A percentile compares a stretch with the other conserved stretches of the same genome.
These are phyloP conservation scores for Oreohelix idahoensis DNA, from an alignment of 1,140 invertebrate genomes.

Conservation along the genomic window DNA sequence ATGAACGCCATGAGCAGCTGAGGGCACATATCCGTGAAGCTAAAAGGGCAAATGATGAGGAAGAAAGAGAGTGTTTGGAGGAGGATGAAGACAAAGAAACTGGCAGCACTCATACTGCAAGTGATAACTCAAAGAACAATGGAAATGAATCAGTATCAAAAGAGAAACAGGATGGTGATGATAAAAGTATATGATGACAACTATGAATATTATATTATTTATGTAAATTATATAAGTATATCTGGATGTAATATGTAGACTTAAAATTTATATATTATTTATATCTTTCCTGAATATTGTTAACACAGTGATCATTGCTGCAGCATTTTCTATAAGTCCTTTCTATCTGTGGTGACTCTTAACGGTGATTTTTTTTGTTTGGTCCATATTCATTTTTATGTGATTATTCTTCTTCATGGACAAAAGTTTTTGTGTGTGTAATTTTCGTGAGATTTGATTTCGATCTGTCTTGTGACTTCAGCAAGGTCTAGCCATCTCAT, in stretches of 20 bases:
- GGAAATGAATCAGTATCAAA: not conserved
- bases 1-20: conserved; percentile 86
- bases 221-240: not conserved
- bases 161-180: not conserved
- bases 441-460: no score
- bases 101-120: not conserved
- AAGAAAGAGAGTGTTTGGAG: not conserved
- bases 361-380: no score
- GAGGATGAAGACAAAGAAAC: not conserved
- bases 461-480: no score
- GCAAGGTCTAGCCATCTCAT: no score
- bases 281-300: no score
- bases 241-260: not conserved
- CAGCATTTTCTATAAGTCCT: no score
- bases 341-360: no score
- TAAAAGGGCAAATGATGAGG: conserved; percentile 63
- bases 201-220: not conserved
- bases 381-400: no score
- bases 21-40: conserved; percentile 81
- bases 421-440: no score
- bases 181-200: not conserved
- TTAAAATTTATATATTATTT: no score
- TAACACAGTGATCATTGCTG: no score
- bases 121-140: not conserved
- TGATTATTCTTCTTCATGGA: no score